A percentile compares a stretch with the other conserved stretches of the same genome.
phyloP scores from a whole-genome alignment of 2,113 vertebrate species.

The Labeo rohita region DNA sequence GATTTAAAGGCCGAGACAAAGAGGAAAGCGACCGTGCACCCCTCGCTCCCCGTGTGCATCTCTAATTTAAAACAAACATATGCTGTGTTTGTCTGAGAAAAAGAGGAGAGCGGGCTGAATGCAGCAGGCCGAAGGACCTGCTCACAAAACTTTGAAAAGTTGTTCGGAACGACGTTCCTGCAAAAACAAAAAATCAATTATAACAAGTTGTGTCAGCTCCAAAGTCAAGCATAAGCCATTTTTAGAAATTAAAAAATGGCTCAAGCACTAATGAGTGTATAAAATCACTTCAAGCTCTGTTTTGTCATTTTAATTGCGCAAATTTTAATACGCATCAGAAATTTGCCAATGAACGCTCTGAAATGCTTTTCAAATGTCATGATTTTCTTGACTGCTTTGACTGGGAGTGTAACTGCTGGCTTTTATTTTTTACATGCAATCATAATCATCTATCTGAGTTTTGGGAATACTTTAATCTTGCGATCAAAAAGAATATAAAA shows the following conservation, averaged over 20 bases:
- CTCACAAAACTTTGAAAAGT: neutral
- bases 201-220: neutral
- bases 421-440: neutral
- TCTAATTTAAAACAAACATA: slow-evolving; percentile 58
- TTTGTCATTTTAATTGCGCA: neutral
- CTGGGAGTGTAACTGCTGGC: neutral
- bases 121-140: neutral
- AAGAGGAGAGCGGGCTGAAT: neutral
- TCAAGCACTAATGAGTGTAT: neutral
- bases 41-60: slow-evolving; percentile 56
- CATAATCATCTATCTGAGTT: neutral
- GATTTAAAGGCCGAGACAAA: slow-evolving; percentile 81
- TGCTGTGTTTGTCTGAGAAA: slow-evolving; percentile 24
- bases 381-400: neutral
- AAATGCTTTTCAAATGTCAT: neutral
- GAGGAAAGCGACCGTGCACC: slow-evolving; percentile 68
- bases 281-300: neutral
- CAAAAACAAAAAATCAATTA: neutral
- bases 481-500: slow-evolving; percentile 5
- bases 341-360: neutral
- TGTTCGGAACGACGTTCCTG: neutral
- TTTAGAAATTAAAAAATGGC: neutral
- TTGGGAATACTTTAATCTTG: neutral
- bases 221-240: neutral
- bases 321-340: neutral